These are phyloP conservation scores for Aphidius colemani DNA, from an alignment of 2,888 invertebrate species.

Conservation along the genomic window DNA sequence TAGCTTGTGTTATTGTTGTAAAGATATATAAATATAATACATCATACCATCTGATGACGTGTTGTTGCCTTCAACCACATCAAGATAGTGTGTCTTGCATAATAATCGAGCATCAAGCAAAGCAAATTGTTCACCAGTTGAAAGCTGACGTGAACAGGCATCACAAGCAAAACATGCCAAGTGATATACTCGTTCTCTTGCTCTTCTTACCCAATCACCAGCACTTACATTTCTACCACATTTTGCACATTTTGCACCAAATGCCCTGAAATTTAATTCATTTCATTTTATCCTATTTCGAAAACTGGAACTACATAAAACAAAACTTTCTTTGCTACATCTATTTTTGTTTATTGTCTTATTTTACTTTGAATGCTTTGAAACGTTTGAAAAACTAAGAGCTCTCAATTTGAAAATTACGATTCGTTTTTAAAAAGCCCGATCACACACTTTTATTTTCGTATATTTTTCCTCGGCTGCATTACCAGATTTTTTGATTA, in stretches of 20 bases:
- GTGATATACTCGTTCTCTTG: constrained; percentile 93
- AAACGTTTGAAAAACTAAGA: too few relatives aligned
- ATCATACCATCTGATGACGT: constrained; percentile 66
- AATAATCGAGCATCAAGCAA: constrained; percentile 89
- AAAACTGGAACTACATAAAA: too few relatives aligned
- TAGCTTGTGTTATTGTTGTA: too few relatives aligned
- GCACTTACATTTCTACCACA: constrained; percentile 92
- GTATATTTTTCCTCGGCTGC: too few relatives aligned
- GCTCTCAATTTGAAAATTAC: too few relatives aligned
- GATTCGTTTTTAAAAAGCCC: too few relatives aligned
- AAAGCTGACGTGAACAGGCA: constrained; percentile 89
- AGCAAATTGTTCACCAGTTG: constrained; percentile 96
- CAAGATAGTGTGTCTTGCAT: constrained; percentile 97
- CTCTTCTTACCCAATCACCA: constrained; percentile 97
- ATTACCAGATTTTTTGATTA: constrained; percentile 2
- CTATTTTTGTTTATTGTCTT: too few relatives aligned
- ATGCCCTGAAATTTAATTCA: constrained; percentile 72
- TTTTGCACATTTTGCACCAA: constrained; percentile 95
- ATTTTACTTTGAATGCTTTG: too few relatives aligned
- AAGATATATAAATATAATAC: too few relatives aligned
- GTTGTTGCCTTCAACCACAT: constrained; percentile 87
- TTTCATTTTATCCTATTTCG: too few relatives aligned
- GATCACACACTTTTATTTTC: too few relatives aligned
- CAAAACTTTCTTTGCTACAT: too few relatives aligned
- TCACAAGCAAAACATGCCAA: constrained; percentile 99